Percentiles rank a stretch among this genome's conserved stretches.
Conservation (phyloP, 2,113 vertebrate species). For the Romanogobio albipinnatus region DNA sequence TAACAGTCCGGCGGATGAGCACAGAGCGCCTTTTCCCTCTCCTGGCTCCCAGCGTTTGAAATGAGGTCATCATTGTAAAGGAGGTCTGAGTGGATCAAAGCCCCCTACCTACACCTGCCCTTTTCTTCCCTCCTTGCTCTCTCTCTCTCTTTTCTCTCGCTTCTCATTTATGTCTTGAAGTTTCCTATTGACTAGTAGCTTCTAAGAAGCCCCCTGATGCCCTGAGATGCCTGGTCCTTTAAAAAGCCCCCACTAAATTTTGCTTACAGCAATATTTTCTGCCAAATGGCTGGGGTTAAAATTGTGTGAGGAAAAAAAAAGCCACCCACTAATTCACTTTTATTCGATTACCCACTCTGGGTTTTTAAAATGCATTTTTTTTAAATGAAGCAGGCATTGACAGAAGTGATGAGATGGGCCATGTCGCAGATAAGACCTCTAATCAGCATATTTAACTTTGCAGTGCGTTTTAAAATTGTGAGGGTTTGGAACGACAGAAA, state of each 20-base stretch:
- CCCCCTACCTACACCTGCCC: slow-evolving; percentile 72
- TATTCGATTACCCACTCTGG: slow-evolving; percentile 58
- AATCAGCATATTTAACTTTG: slow-evolving; percentile 76
- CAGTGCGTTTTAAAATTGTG: slow-evolving; percentile 57
- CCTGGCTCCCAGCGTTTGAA: slow-evolving; percentile 81
- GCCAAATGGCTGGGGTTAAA: slow-evolving; percentile 48
- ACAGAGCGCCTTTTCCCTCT: slow-evolving; percentile 64
- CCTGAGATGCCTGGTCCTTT: slow-evolving; percentile 52
- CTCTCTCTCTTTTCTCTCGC: slow-evolving; percentile 66
- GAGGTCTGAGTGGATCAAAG: slow-evolving; percentile 81
- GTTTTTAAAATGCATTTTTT: slow-evolving; percentile 54
- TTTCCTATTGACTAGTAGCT: slow-evolving; percentile 61
- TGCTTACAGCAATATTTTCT: slow-evolving; percentile 56
- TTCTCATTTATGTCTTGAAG: slow-evolving; percentile 63
- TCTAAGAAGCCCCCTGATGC: slow-evolving; percentile 54
- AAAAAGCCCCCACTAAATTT: slow-evolving; percentile 57
- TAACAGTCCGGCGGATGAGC: slow-evolving; percentile 29
- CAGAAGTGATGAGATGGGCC: slow-evolving; percentile 58
- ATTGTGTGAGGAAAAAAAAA: slow-evolving; percentile 37
- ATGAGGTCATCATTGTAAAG: slow-evolving; percentile 83
- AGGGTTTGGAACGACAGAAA: slow-evolving; percentile 66
- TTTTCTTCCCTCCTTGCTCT: slow-evolving; percentile 71
- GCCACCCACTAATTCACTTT: slow-evolving; percentile 58
- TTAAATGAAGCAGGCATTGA: slow-evolving; percentile 55
- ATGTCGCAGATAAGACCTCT: slow-evolving; percentile 72